Percentiles rank a stretch among this genome's conserved stretches.
Evolutionary conservation across 2,113 vertebrate species (phyloP).

Genomic region (Misgurnus anguillicaudatus): DNA sequence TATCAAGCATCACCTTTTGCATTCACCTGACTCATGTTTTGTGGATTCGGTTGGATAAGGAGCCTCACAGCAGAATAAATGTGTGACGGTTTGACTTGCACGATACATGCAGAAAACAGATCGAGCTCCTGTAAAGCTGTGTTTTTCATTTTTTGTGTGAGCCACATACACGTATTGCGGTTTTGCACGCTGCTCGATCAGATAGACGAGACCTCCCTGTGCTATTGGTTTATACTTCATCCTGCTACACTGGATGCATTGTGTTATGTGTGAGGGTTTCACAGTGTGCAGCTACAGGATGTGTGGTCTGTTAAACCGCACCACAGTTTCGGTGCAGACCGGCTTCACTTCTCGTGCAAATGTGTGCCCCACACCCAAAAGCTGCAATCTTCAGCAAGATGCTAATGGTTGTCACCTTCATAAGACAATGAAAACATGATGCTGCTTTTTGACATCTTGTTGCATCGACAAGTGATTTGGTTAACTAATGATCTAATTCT

Average conservation of each 20-base stretch:
- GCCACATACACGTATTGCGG: slow-evolving; percentile 57
- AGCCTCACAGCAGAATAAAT: not conserved
- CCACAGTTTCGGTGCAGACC: slow-evolving; percentile 54
- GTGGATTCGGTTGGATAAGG: not conserved
- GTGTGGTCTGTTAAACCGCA: slow-evolving; percentile 69
- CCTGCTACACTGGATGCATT: slow-evolving; percentile 45
- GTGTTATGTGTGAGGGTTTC: slow-evolving; percentile 26
- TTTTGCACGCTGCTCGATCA: slow-evolving; percentile 49
- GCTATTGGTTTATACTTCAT: slow-evolving; percentile 57
- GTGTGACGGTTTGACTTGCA: slow-evolving; percentile 56
- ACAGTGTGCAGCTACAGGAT: slow-evolving; percentile 60
- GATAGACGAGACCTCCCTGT: slow-evolving; percentile 45
- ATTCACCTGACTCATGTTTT: slow-evolving; percentile 14
- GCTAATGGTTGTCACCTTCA: slow-evolving; percentile 28
- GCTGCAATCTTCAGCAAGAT: slow-evolving; percentile 34
- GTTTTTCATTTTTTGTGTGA: slow-evolving; percentile 72
- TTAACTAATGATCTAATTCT: not conserved
- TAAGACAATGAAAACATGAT: slow-evolving; percentile 32
- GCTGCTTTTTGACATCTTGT: too few relatives aligned
- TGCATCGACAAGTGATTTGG: not conserved
- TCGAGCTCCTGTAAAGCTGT: slow-evolving; percentile 61
- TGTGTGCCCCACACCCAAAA: slow-evolving; percentile 42
- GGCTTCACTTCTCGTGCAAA: slow-evolving; percentile 44
- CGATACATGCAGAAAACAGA: slow-evolving; percentile 18
- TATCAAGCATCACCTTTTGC: slow-evolving; percentile 2